Evolutionary conservation across 2,888 invertebrate genomes (phyloP).

Genomic region (Aleiodes leptofemur): DNA sequence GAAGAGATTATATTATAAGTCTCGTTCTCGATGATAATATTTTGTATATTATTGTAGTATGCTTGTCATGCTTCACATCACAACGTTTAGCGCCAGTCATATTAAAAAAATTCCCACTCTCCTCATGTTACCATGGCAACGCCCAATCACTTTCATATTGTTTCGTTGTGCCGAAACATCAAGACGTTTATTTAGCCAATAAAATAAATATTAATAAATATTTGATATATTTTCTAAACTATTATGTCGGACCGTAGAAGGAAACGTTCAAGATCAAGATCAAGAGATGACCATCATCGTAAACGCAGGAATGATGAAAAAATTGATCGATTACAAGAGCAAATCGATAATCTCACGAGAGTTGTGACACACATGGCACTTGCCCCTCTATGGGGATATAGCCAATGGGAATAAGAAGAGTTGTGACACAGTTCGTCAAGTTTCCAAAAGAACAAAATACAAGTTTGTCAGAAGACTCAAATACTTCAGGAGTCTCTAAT

Average conservation of each 20-base stretch:
- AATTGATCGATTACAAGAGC: neutral
- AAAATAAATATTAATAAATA: constrained; percentile 2
- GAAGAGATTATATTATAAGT: no score
- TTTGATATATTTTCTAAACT: neutral
- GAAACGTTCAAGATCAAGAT: constrained; percentile 16
- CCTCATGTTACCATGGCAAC: no score
- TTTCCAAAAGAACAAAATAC: neutral
- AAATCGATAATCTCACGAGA: constrained; percentile 11
- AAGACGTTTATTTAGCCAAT: neutral
- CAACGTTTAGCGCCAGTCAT: no score
- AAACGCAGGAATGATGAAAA: neutral
- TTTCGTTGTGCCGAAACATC: constrained; percentile 28
- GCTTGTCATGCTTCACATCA: no score
- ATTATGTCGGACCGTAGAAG: neutral
- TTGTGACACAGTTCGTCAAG: no score
- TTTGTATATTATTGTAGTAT: no score
- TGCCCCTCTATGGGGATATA: no score
- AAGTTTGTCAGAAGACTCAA: no score
- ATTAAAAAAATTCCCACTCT: no score
- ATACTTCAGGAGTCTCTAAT: neutral
- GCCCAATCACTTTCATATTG: no score
- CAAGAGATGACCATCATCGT: neutral
- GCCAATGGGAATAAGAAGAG: no score
- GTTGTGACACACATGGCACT: neutral
- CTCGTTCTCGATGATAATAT: no score